Conservation (phyloP, 2,888 invertebrate genomes). For the Camptogramma bilineatum region DNA sequence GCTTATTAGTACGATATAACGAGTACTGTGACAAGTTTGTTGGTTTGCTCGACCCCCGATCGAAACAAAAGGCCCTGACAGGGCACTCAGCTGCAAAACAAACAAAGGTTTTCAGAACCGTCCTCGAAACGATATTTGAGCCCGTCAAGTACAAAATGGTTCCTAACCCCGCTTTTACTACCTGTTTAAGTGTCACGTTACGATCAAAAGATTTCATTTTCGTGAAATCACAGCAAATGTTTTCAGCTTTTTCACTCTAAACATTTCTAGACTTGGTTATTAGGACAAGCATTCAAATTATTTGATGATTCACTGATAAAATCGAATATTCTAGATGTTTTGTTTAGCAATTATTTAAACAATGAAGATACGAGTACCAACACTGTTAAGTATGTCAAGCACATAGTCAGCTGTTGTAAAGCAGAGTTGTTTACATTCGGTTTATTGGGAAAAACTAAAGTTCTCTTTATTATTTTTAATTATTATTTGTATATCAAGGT, state of each 20-base stretch:
- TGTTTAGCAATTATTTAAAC: no score
- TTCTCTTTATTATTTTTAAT: no score
- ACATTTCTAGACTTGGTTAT: no score
- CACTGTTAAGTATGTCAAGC: no score
- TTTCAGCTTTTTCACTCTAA: conserved; percentile 3
- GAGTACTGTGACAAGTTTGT: conserved; percentile 32
- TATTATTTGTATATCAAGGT: no score
- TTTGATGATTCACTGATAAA: neutral
- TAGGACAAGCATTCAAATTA: no score
- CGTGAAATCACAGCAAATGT: conserved; percentile 9
- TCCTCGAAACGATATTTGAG: conserved; percentile 27
- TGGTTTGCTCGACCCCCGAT: conserved; percentile 22
- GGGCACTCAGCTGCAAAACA: conserved; percentile 38
- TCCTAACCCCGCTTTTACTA: conserved; percentile 26
- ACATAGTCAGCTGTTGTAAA: no score
- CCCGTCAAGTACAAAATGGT: conserved; percentile 39
- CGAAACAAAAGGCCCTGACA: conserved; percentile 33
- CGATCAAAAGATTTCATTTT: conserved; percentile 24
- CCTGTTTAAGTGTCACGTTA: conserved; percentile 27
- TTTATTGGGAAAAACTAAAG: no score
- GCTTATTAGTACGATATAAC: conserved; percentile 32
- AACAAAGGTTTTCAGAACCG: conserved; percentile 37
- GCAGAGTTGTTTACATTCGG: no score
- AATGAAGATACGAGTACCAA: no score
- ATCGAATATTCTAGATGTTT: no score